Evolutionary conservation across 2,113 vertebrate species (phyloP), one percentile per base, ranked within the genome.

Genomic region (Hiodon alosoides): DNA sequence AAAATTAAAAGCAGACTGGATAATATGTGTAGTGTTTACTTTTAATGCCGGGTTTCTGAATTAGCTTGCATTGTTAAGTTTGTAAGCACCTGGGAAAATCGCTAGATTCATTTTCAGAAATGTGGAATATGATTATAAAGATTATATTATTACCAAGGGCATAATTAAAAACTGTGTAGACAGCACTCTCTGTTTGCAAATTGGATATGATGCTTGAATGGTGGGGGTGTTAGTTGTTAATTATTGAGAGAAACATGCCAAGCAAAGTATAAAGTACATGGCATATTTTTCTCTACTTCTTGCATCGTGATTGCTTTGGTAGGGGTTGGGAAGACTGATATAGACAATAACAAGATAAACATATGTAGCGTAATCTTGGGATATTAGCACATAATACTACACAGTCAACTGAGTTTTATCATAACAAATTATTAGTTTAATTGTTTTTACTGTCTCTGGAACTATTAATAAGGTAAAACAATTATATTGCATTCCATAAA

Each of bases 101-200:
- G 88, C 86, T 92, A 92, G 92, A 90, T 91, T 91, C 90, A 92
- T 91, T 91, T 93, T 86, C 89, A 91, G 87, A 87, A 90, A 90
- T 77, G 83, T 90, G 89, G 92, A 98, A 96, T 95, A 95, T 95
- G 94, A 98, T 95, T 98, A 97, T 95, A 95, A 95, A 87, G 92
- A 93, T 93, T 94, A 93, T 95, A 95, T 94, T 95, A 95, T 96
- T 95, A 93, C 93, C 96, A 93, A 83, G 93, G 95, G 97, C 89
- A 88, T 92, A 90, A 95, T 99, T 98, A 94, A 95, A 94, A 98
- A 97, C 90, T 93, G 94, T 96, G 94, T 94, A 95, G 94, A 96
- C 94, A 93, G 94, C 94, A 93, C 91, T 94, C 86, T 91, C 80
- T 90, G 93, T 93, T 93, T 90, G 91, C 91, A 98, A 97, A 97